Conservation (phyloP, 2,113 vertebrate genomes). For the Gnathonemus echidnorhynchus region DNA sequence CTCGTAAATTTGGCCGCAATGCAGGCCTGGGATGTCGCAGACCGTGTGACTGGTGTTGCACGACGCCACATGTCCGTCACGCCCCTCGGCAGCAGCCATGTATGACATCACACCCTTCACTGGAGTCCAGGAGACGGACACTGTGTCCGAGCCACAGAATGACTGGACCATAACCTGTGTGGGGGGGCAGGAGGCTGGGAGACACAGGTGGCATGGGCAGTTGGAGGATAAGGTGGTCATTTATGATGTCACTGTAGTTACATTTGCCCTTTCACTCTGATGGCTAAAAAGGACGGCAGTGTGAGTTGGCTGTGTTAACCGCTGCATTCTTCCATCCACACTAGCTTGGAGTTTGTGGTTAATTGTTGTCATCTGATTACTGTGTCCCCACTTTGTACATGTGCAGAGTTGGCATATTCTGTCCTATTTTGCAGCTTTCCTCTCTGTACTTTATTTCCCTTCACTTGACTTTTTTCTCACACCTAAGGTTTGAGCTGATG, state of each 20-base stretch:
- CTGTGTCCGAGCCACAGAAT: slow-evolving; percentile 51
- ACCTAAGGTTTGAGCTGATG: background rate
- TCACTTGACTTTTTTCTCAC: background rate
- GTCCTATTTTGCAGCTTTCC: background rate
- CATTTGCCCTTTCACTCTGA: background rate
- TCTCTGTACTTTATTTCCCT: background rate
- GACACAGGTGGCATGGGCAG: background rate
- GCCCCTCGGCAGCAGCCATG: slow-evolving; percentile 42
- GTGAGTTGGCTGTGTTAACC: background rate
- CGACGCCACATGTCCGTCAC: slow-evolving; percentile 30
- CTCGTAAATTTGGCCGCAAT: slow-evolving; percentile 56
- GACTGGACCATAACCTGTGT: slow-evolving; percentile 38
- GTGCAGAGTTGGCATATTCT: background rate
- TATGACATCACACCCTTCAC: slow-evolving; percentile 51
- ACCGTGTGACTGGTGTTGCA: slow-evolving; percentile 48
- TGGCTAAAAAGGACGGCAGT: background rate
- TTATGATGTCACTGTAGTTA: background rate
- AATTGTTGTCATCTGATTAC: background rate
- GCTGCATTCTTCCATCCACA: background rate
- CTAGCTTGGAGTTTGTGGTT: background rate
- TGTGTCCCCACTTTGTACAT: background rate
- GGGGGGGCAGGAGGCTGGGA: slow-evolving; percentile 59
- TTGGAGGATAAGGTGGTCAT: background rate
- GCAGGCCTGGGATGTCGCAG: slow-evolving; percentile 50
- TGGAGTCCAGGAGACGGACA: slow-evolving; percentile 50